Percentiles rank a stretch among this genome's conserved stretches.
Conservation (phyloP, 2,888 invertebrate genomes). For the Megaustenia siamemsis region DNA sequence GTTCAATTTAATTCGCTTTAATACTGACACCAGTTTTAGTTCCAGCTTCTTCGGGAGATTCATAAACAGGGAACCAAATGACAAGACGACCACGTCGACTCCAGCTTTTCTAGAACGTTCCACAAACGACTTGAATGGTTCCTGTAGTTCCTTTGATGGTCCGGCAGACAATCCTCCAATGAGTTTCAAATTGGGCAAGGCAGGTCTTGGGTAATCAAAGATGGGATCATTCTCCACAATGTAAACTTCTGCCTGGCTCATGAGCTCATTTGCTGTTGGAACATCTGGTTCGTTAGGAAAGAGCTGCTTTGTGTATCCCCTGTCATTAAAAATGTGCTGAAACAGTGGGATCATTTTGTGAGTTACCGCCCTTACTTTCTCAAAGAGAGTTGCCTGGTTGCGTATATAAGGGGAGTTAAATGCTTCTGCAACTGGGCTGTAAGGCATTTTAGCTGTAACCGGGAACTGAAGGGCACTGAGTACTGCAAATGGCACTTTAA, state of each 20-base stretch:
- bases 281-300: neutral
- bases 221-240: conserved; percentile 47
- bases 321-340: conserved; percentile 10
- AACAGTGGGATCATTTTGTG: neutral
- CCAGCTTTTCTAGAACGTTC: neutral
- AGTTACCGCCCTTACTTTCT: neutral
- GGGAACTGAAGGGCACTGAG: neutral
- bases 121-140: conserved; percentile 14
- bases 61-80: neutral
- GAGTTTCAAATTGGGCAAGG: conserved; percentile 47
- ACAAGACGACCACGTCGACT: neutral
- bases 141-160: neutral
- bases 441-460: neutral
- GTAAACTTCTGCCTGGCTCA: conserved; percentile 41
- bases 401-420: conserved; percentile 9
- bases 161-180: conserved; percentile 35
- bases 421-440: neutral
- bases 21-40: neutral
- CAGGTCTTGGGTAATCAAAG: conserved; percentile 43
- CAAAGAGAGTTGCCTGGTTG: neutral
- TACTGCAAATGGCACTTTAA: neutral
- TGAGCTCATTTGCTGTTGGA: neutral
- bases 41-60: neutral
- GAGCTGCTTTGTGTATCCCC: neutral
- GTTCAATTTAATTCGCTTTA: conserved; percentile 45